Conservation (phyloP, 2,888 invertebrate species). For the Synanthedon myopaeformis region DNA sequence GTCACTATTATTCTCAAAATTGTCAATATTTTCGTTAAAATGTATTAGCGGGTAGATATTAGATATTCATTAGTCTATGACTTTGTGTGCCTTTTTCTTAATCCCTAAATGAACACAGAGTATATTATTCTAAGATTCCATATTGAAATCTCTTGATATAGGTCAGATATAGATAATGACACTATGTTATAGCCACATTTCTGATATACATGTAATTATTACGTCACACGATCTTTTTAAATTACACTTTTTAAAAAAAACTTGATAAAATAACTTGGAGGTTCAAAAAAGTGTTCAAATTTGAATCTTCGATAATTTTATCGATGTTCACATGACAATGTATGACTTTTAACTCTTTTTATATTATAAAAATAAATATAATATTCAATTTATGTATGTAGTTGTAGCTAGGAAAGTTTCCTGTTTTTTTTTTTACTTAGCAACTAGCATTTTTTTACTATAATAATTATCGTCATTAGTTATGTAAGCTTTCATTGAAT, state of each 20-base stretch:
- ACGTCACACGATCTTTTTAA: background rate
- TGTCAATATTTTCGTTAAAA: too few species aligned
- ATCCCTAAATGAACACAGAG: too few species aligned
- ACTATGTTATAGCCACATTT: background rate
- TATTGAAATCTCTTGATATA: background rate
- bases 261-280: constrained; percentile 55
- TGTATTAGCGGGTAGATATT: too few species aligned
- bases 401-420: constrained; percentile 27
- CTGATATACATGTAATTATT: background rate
- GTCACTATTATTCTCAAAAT: too few species aligned
- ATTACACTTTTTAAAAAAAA: constrained; percentile 1
- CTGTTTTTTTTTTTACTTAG: constrained; percentile 32
- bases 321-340: constrained; percentile 16
- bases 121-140: background rate
- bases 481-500: constrained; percentile 30
- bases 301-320: constrained; percentile 56
- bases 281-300: constrained; percentile 28
- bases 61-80: too few species aligned
- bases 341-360: constrained; percentile 11
- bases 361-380: constrained; percentile 27
- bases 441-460: constrained; percentile 20
- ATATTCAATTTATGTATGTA: constrained; percentile 19
- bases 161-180: background rate
- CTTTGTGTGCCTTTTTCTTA: too few species aligned
- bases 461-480: constrained; percentile 28